These are phyloP conservation scores for Sinhomidia bicolor DNA, from an alignment of 2,888 invertebrate genomes.

Conservation along the genomic window DNA sequence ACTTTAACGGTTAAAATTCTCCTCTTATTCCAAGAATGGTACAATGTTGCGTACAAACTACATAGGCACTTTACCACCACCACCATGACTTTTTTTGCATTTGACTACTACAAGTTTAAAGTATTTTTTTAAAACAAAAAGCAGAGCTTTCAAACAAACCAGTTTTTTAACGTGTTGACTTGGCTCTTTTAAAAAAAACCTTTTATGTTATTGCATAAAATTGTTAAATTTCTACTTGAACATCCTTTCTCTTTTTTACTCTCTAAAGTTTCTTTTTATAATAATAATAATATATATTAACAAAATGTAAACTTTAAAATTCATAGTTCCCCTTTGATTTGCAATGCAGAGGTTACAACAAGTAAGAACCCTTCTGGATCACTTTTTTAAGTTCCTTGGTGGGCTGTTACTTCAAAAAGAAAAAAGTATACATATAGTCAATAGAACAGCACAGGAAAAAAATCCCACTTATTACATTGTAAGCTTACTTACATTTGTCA, in stretches of 20 bases:
- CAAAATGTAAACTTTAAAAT: constrained; percentile 28
- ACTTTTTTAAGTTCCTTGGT: not conserved
- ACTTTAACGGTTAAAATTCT: not conserved
- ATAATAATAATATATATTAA: not conserved
- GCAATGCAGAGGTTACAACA: constrained; percentile 4
- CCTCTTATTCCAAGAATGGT: too few species aligned
- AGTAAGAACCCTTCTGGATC: constrained; percentile 19
- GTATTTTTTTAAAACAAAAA: too few species aligned
- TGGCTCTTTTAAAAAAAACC: not conserved
- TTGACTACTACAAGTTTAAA: too few species aligned
- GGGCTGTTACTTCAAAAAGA: not conserved
- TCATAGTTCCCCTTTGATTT: constrained; percentile 46
- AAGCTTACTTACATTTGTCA: not conserved
- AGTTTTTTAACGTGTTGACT: not conserved
- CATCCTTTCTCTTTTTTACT: not conserved
- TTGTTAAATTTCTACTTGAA: too few species aligned
- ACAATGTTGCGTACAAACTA: too few species aligned
- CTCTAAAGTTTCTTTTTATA: not conserved
- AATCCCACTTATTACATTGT: not conserved
- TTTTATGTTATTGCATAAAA: not conserved
- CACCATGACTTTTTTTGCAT: too few species aligned
- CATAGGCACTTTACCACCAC: too few species aligned
- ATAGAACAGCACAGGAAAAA: not conserved
- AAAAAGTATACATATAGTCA: not conserved
- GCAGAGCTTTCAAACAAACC: too few species aligned